Evolutionary conservation across 2,888 invertebrate genomes (phyloP).

Genomic region (Phaonia tiefii): DNA sequence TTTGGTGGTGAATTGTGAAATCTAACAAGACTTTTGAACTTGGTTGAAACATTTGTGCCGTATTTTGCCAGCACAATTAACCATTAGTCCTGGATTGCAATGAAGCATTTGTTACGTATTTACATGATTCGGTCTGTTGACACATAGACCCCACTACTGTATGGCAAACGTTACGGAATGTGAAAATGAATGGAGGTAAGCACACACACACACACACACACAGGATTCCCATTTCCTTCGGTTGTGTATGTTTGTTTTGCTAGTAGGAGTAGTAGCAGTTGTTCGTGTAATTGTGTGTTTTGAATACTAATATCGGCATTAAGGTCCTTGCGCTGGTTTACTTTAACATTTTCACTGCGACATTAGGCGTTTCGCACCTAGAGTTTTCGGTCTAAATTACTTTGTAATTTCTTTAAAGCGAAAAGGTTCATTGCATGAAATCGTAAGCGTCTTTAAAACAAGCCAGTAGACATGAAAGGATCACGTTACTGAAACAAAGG

Average conservation of each 20-base stretch:
- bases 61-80: neutral
- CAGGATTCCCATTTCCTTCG: no score
- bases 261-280: neutral
- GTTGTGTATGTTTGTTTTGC: neutral
- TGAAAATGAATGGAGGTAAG: neutral
- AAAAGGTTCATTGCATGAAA: neutral
- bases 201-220: no score
- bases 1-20: neutral
- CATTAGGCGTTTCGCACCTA: neutral
- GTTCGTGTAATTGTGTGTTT: conserved; percentile 15
- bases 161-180: no score
- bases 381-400: neutral
- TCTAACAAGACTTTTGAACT: conserved; percentile 15
- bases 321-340: neutral
- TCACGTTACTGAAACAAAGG: no score
- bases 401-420: neutral
- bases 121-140: conserved; percentile 38
- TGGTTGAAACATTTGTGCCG: neutral
- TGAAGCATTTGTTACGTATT: conserved; percentile 22
- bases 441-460: neutral
- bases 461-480: neutral
- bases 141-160: conserved; percentile 5
- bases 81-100: conserved; percentile 9
- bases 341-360: neutral
- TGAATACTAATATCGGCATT: conserved; percentile 22